Conservation (phyloP, 2,888 invertebrate species). For the Drosophila pullipes region DNA sequence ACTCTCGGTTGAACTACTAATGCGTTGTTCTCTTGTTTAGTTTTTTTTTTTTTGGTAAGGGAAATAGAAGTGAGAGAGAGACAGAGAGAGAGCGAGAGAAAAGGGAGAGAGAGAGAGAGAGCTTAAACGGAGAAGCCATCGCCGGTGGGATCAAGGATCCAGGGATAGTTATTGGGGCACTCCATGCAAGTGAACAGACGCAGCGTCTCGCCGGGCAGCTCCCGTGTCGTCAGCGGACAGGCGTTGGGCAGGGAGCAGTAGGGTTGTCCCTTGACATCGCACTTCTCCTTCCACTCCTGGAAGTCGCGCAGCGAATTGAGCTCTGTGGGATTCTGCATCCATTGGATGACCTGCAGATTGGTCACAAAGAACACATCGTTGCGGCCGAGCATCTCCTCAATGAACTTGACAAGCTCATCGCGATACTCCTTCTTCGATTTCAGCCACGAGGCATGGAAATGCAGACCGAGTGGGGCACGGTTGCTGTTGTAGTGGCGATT, state of each 20-base stretch:
- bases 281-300: constrained; percentile 98
- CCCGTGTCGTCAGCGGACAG: constrained; percentile 94
- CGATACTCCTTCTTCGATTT: constrained; percentile 97
- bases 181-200: constrained; percentile 98
- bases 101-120: constrained; percentile 4
- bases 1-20: constrained; percentile 85
- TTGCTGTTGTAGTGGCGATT: constrained; percentile 96
- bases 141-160: constrained; percentile 97
- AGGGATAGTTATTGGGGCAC: constrained; percentile 97
- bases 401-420: constrained; percentile 96
- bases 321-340: constrained; percentile 98
- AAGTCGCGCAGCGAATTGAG: constrained; percentile 94
- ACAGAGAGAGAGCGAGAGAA: not conserved
- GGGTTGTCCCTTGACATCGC: constrained; percentile 97
- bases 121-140: constrained; percentile 94
- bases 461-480: constrained; percentile 95
- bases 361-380: constrained; percentile 97
- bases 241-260: constrained; percentile 96
- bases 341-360: constrained; percentile 95
- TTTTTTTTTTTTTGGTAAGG: constrained; percentile 38
- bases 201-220: constrained; percentile 95
- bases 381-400: constrained; percentile 95
- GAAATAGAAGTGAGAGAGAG: constrained; percentile 2
- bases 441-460: constrained; percentile 98
- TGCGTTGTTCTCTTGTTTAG: constrained; percentile 74